phyloP scores from a whole-genome alignment of 2,888 invertebrate species.

The Tenthredo mesomela region DNA sequence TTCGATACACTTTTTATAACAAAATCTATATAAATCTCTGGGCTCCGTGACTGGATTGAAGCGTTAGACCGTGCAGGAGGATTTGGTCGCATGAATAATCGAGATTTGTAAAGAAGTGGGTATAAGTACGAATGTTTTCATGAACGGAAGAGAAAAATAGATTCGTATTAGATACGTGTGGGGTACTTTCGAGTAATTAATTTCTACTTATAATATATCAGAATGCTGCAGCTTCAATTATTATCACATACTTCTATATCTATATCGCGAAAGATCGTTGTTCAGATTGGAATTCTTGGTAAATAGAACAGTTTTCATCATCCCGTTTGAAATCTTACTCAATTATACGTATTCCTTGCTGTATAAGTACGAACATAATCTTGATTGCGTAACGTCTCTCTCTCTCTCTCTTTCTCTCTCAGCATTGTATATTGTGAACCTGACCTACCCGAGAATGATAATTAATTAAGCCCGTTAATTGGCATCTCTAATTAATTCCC shows the following conservation, averaged over 20 bases:
- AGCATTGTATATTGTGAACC: slow-evolving; percentile 33
- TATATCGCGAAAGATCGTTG: background rate
- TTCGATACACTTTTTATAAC: background rate
- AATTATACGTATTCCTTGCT: background rate
- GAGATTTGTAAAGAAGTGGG: background rate
- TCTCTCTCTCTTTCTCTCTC: slow-evolving; percentile 22
- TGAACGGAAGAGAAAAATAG: background rate
- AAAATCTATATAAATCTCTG: background rate
- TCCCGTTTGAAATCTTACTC: background rate
- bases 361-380: slow-evolving; percentile 11
- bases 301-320: background rate
- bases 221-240: background rate
- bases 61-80: background rate
- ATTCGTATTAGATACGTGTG: background rate
- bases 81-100: background rate
- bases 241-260: background rate
- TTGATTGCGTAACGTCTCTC: slow-evolving; percentile 19
- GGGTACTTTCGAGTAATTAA: background rate
- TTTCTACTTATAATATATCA: background rate
- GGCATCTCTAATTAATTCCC: slow-evolving; percentile 25
- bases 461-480: slow-evolving; percentile 37
- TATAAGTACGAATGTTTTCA: background rate
- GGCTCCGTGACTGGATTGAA: background rate
- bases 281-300: background rate
- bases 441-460: slow-evolving; percentile 39